Conservation (phyloP, 1,140 invertebrate species). For the Lepidotrigona ventralis region DNA sequence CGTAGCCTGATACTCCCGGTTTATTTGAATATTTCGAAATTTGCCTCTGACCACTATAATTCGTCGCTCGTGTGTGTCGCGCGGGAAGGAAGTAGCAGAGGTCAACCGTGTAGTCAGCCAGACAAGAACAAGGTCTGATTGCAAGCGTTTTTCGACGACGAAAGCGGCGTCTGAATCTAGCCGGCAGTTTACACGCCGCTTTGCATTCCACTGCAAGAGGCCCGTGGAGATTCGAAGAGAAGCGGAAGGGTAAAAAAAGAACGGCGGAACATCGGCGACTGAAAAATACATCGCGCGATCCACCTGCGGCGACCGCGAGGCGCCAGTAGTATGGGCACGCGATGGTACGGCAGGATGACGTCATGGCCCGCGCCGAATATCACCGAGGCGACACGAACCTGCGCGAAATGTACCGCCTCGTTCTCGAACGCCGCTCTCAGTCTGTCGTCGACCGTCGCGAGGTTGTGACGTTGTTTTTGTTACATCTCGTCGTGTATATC, state of each 20-base stretch:
- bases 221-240: background rate
- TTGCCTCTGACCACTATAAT: background rate
- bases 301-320: slow-evolving; percentile 68
- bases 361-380: slow-evolving; percentile 54
- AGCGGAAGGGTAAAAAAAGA: background rate
- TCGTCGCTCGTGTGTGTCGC: background rate
- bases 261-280: slow-evolving; percentile 21
- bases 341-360: slow-evolving; percentile 75
- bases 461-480: slow-evolving; percentile 27
- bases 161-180: background rate
- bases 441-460: slow-evolving; percentile 66
- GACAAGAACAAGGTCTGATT: background rate
- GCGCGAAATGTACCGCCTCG: slow-evolving; percentile 44
- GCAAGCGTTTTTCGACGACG: no score
- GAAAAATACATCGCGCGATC: slow-evolving; percentile 59
- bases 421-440: slow-evolving; percentile 64
- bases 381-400: slow-evolving; percentile 43
- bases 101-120: background rate
- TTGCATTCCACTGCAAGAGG: background rate
- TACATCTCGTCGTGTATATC: background rate
- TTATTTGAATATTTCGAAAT: background rate
- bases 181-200: background rate
- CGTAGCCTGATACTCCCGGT: background rate
- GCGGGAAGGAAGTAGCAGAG: background rate
- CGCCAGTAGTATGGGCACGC: slow-evolving; percentile 77